phyloP scores from a whole-genome alignment of 2,888 invertebrate species.

The Caradrina kadenii region DNA sequence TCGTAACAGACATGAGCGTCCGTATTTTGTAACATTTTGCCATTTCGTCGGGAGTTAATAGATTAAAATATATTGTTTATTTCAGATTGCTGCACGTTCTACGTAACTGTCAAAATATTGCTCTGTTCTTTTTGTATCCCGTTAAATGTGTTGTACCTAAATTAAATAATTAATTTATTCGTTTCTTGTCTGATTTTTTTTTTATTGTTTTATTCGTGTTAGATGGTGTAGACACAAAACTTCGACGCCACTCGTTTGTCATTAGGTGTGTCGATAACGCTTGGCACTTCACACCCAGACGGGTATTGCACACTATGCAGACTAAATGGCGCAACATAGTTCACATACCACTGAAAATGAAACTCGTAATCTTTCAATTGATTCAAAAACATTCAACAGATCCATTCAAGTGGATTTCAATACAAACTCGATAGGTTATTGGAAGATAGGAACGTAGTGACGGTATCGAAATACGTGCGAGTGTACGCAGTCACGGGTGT shows the following conservation, averaged over 20 bases:
- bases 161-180: constrained; percentile 39
- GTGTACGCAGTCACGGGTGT: constrained; percentile 69
- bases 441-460: constrained; percentile 36
- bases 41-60: not conserved
- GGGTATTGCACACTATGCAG: constrained; percentile 43
- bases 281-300: constrained; percentile 44
- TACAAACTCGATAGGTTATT: constrained; percentile 47
- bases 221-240: not conserved
- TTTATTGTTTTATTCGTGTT: too few relatives aligned
- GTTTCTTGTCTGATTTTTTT: constrained; percentile 1
- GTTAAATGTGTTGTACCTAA: constrained; percentile 27
- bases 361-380: constrained; percentile 18
- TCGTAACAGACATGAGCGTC: not conserved
- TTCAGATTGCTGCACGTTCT: constrained; percentile 27
- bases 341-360: constrained; percentile 36
- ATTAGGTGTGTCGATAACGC: constrained; percentile 32
- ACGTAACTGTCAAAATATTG: constrained; percentile 15
- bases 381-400: constrained; percentile 29
- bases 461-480: constrained; percentile 57
- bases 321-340: constrained; percentile 52
- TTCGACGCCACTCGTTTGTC: constrained; percentile 42
- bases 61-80: constrained; percentile 15
- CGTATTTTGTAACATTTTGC: constrained; percentile 5
- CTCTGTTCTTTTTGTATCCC: constrained; percentile 18
- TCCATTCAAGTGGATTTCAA: constrained; percentile 55